These are phyloP conservation scores for Ophraella communa DNA, from an alignment of 2,888 invertebrate genomes.

Conservation along the genomic window DNA sequence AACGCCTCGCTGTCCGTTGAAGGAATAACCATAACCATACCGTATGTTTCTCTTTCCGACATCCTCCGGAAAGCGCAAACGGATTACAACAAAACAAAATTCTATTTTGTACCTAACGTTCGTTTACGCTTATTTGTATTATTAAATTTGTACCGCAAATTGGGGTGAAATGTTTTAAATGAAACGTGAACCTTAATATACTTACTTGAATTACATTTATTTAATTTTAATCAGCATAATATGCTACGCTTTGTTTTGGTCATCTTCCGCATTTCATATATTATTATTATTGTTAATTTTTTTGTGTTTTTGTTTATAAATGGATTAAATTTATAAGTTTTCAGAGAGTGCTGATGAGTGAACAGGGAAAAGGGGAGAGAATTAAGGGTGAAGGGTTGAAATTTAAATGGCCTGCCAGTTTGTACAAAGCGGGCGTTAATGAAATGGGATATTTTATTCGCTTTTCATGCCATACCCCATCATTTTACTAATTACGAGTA, in stretches of 20 bases:
- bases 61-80: constrained; percentile 14
- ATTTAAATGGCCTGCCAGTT: constrained; percentile 17
- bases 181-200: no score
- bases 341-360: background rate
- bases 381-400: background rate
- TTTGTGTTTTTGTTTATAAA: background rate
- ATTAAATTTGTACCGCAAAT: no score
- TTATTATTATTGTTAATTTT: background rate
- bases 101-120: no score
- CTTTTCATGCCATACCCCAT: constrained; percentile 9
- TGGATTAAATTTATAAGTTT: constrained; percentile 7
- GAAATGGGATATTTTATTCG: constrained; percentile 29
- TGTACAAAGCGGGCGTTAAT: constrained; percentile 20
- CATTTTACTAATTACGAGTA: constrained; percentile 26
- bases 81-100: background rate
- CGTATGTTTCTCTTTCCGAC: constrained; percentile 23
- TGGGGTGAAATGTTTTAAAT: no score
- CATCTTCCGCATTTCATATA: background rate
- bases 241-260: background rate
- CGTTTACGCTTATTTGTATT: no score
- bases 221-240: background rate
- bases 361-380: background rate
- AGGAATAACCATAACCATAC: constrained; percentile 29
- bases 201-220: no score
- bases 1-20: constrained; percentile 33